Evolutionary conservation across 1,140 invertebrate genomes (phyloP), one percentile per base, ranked within the genome.

Genomic region (Drosophila ohnishii): DNA sequence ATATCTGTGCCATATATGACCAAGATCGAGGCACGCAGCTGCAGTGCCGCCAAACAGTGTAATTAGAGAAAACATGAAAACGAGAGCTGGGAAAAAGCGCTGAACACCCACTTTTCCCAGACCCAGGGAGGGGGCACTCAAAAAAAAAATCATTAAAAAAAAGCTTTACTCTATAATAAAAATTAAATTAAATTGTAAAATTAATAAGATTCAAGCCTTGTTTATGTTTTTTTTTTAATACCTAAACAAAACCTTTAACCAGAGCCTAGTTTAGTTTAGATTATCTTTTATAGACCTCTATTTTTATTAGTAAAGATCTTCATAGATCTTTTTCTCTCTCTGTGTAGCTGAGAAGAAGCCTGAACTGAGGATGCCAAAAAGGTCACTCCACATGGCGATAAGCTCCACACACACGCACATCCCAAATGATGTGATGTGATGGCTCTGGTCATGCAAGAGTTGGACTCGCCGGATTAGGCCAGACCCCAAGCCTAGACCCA

Each of bases 21-120:
- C 57, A 50, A 45, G 44, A 77, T 70, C 74, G 47, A 10, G 47
- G 30, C 62, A 60, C 73, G 74, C 71, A 65, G 60, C 70, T 75
- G 73, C 73, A 53, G 28, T 14, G 44, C 42, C 58, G 44, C 13
- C 47, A 30, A 50, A 70, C 50, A 37, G 45, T 67, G 42, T 75
- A 75, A 74, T 74, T 75, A 75, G 48, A 66, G 42, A 55, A 19
- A 65, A 65, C 16, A 66, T 42, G 47, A 66, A 50, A 34, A n/a
- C 51, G n/a, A 53, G 61, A 53, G 61, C 37, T 53, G 51, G 51
- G 51, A 53, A 53, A 51, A 53, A 53, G 39, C 50, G 50, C 50
- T 53, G 50, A 53, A 22, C 51, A 53, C 51, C 51, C 51, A 53
- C 51, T 53, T 53, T 53, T 53, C 51, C 50, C 32, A 53, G 51